Percentiles rank a stretch among this genome's conserved stretches.
Evolutionary conservation across 2,113 vertebrate species (phyloP).

Genomic region (Barnardius zonarius): DNA sequence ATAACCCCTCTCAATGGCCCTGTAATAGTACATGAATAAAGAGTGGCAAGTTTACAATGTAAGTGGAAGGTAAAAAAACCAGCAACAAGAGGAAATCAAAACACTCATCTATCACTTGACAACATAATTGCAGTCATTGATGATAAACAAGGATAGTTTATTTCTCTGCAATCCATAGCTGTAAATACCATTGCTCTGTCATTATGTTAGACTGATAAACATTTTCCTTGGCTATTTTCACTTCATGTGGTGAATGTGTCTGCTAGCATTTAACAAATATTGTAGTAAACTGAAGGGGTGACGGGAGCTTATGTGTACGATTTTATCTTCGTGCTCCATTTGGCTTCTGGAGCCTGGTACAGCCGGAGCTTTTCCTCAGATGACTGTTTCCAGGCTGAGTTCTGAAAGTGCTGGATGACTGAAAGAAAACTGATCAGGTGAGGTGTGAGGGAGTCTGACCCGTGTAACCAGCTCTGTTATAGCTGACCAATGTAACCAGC

Average conservation of each 20-base stretch:
- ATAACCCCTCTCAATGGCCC: slow-evolving; percentile 6
- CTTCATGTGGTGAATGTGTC: neutral
- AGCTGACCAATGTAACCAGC: too few species aligned
- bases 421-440: neutral
- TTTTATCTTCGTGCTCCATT: neutral
- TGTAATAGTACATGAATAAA: neutral
- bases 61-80: slow-evolving; percentile 15
- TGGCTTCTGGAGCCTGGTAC: neutral
- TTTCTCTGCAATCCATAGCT: slow-evolving; percentile 17
- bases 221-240: neutral
- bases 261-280: neutral
- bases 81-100: slow-evolving; percentile 43
- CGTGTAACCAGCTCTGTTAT: too few species aligned
- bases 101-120: slow-evolving; percentile 11
- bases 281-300: neutral
- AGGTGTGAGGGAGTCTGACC: neutral
- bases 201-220: neutral
- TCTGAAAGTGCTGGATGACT: neutral
- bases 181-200: neutral
- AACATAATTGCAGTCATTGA: slow-evolving; percentile 40
- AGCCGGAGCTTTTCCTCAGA: neutral
- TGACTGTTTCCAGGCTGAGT: neutral
- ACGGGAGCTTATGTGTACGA: neutral
- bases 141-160: slow-evolving; percentile 42
- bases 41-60: neutral